phyloP scores from a whole-genome alignment of 2,888 invertebrate genomes.

The Linnaemya vulpina region DNA sequence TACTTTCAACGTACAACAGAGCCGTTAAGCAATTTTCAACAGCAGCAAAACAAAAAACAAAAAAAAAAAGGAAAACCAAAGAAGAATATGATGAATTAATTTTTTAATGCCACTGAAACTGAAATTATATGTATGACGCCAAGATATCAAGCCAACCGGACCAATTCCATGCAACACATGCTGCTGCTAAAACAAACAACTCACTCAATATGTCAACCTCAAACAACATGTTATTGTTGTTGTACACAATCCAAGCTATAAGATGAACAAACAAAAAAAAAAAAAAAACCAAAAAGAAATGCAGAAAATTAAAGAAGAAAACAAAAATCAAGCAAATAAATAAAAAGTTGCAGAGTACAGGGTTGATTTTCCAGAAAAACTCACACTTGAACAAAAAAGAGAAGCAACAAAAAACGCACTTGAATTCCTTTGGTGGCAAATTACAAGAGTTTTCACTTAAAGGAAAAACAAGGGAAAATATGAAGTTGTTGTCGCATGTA shows the following conservation, averaged over 20 bases:
- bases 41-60: slow-evolving; percentile 50
- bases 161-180: slow-evolving; percentile 65
- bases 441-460: slow-evolving; percentile 70
- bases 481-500: slow-evolving; percentile 44
- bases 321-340: slow-evolving; percentile 39
- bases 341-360: slow-evolving; percentile 21
- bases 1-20: slow-evolving; percentile 12
- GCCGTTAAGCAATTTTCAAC: neutral
- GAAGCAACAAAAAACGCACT: slow-evolving; percentile 29
- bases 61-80: neutral
- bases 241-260: slow-evolving; percentile 27
- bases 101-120: slow-evolving; percentile 67
- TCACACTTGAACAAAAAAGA: slow-evolving; percentile 1
- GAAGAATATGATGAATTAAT: slow-evolving; percentile 69
- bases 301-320: no score
- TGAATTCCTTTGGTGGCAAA: slow-evolving; percentile 65
- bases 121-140: slow-evolving; percentile 68
- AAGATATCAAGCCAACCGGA: slow-evolving; percentile 69
- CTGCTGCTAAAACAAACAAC: slow-evolving; percentile 55
- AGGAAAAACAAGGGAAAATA: slow-evolving; percentile 28
- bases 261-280: slow-evolving; percentile 19
- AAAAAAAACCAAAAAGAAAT: slow-evolving; percentile 15
- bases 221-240: slow-evolving; percentile 50
- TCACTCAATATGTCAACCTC: slow-evolving; percentile 63
- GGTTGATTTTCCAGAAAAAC: slow-evolving; percentile 19